These are phyloP conservation scores for Plutella xylostella DNA, from an alignment of 2,888 invertebrate species.

Conservation along the genomic window DNA sequence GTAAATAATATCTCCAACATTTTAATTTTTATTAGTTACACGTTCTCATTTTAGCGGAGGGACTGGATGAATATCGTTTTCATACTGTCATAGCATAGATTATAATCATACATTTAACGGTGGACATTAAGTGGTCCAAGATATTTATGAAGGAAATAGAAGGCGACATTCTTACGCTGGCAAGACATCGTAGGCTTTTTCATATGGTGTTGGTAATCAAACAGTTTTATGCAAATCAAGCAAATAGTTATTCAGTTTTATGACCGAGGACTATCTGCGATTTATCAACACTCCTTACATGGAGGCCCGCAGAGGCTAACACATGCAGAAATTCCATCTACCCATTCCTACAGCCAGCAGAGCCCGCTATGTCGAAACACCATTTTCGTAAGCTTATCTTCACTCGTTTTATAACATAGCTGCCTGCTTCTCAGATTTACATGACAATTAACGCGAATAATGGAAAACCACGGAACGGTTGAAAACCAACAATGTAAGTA, in stretches of 20 bases:
- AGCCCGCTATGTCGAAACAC: slow-evolving; percentile 32
- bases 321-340: slow-evolving; percentile 35
- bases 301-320: slow-evolving; percentile 29
- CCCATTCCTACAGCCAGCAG: slow-evolving; percentile 27
- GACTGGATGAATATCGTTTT: slow-evolving; percentile 41
- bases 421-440: neutral
- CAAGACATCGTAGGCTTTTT: slow-evolving; percentile 33
- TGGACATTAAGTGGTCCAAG: slow-evolving; percentile 36
- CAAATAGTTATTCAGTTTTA: slow-evolving; percentile 47
- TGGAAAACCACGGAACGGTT: neutral
- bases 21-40: slow-evolving; percentile 36
- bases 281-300: slow-evolving; percentile 43
- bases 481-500: slow-evolving; percentile 25
- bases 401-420: slow-evolving; percentile 15
- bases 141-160: slow-evolving; percentile 43
- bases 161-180: slow-evolving; percentile 40
- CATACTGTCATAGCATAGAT: slow-evolving; percentile 31
- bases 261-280: slow-evolving; percentile 37
- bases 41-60: slow-evolving; percentile 31
- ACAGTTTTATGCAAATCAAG: slow-evolving; percentile 53
- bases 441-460: neutral
- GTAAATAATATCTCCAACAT: slow-evolving; percentile 33
- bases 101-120: slow-evolving; percentile 37
- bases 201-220: slow-evolving; percentile 33
- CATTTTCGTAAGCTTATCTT: slow-evolving; percentile 34